A percentile compares a stretch with the other conserved stretches of the same genome.
Conservation (phyloP, 1,140 invertebrate genomes). For the Linepithema humile region DNA sequence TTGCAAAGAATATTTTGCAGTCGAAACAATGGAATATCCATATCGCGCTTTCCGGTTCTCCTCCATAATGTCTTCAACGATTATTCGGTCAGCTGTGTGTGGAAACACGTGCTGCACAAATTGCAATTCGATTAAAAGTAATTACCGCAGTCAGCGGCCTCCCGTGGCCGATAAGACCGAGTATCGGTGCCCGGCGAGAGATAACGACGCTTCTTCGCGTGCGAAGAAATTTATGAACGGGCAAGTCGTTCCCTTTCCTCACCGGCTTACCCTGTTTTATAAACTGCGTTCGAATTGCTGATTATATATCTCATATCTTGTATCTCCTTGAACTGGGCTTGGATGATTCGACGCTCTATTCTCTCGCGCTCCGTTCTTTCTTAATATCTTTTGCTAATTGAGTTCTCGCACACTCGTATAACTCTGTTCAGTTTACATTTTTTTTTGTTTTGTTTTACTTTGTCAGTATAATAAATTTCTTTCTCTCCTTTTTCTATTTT, state of each 20-base stretch:
- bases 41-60: constrained; percentile 3
- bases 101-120: constrained; percentile 49
- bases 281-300: constrained; percentile 7
- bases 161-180: constrained; percentile 27
- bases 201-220: constrained; percentile 33
- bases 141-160: constrained; percentile 48
- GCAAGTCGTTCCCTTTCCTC: constrained; percentile 7
- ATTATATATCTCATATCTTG: not conserved
- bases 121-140: constrained; percentile 50
- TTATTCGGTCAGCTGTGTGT: constrained; percentile 51
- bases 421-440: no score
- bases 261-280: not conserved
- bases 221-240: constrained; percentile 45
- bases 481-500: not conserved
- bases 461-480: not conserved
- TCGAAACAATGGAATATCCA: not conserved
- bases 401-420: not conserved
- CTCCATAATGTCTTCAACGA: not conserved
- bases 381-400: not conserved
- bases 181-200: constrained; percentile 15
- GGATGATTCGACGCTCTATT: not conserved
- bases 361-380: not conserved
- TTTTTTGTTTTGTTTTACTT: not conserved
- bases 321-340: not conserved
- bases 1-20: not conserved